Conservation (phyloP, 2,113 vertebrate genomes). For the Anguilla japonica region DNA sequence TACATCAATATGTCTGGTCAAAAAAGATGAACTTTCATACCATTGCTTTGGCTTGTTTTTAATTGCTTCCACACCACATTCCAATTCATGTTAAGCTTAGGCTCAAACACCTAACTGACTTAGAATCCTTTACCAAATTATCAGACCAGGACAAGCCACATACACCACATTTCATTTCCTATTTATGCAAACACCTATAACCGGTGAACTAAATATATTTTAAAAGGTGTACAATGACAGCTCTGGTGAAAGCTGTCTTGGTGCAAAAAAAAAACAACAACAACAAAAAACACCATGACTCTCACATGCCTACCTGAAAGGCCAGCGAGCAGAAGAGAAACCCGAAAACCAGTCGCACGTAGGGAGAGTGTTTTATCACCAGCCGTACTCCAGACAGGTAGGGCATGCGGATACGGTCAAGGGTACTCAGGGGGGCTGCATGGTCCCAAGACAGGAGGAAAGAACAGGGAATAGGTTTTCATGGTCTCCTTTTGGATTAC, state of each 20-base stretch:
- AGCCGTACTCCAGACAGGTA: constrained; percentile 51
- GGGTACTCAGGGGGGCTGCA: constrained; percentile 39
- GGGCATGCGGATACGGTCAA: constrained; percentile 43
- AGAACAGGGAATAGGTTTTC: not conserved
- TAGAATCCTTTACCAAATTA: too few species aligned
- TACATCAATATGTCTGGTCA: too few species aligned
- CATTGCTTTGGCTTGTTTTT: too few species aligned
- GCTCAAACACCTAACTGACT: too few species aligned
- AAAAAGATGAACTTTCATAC: too few species aligned
- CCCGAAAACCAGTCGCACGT: constrained; percentile 50
- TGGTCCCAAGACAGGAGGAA: not conserved
- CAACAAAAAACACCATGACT: not conserved
- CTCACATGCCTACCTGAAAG: constrained; percentile 57
- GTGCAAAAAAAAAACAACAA: not conserved
- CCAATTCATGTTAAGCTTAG: too few species aligned
- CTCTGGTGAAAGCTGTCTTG: not conserved
- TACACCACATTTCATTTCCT: too few species aligned
- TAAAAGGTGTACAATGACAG: not conserved
- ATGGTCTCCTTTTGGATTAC: not conserved
- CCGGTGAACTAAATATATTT: not conserved
- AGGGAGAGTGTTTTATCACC: constrained; percentile 53
- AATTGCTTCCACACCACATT: too few species aligned
- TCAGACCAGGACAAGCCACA: too few species aligned
- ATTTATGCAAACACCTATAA: too few species aligned
- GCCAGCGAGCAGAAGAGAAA: constrained; percentile 63